Evolutionary conservation across 2,113 vertebrate genomes (phyloP), one percentile per base, ranked within the genome.

Genomic region (Pelecanoides urinatrix): DNA sequence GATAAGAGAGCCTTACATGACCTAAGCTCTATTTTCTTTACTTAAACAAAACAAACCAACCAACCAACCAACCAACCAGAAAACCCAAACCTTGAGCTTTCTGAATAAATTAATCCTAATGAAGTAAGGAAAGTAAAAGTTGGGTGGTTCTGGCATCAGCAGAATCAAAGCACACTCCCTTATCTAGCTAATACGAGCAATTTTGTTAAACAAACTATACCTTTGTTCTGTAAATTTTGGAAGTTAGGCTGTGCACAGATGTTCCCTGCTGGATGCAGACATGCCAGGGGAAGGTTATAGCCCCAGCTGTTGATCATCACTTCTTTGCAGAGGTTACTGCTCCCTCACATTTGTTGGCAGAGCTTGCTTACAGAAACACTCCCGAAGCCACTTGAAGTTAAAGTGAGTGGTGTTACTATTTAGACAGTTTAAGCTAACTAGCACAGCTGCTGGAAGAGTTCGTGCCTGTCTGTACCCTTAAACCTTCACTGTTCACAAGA

Each of bases 181-280:
- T 94, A 85, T 78, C 85, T 79, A 73, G 89, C 55, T 90, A 95
- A 82, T 62, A 87, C 0, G 3, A 92, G 71, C 42, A 76, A 85
- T 94, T 95, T 86, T 75, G 50, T 79, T 92, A 90, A 95, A 97
- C 66, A 96, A 92, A 90, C 73, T 73, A 62, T 90, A 95, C 80
- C 74, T 87, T 95, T 94, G 92, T 94, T 97, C 91, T 86, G 95
- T 91, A 90, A 92, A 95, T 94, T 81, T 76, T 95, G 45, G 59
- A 93, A 88, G 84, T 45, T 65, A 52, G 77, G 77, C 87, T 93
- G 82, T 45, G 77, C 81, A 90, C 96, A 96, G 96, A 96, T 94
- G 93, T 97, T 95, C 74, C 56, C 94, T 96, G 93, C 93, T 95
- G 93, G 92, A 91, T 50, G 45, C 77, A 92, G 77, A 65, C 66